Evolutionary conservation across 2,113 vertebrate species (phyloP).

Genomic region (Sinocyclocheilus grahami): DNA sequence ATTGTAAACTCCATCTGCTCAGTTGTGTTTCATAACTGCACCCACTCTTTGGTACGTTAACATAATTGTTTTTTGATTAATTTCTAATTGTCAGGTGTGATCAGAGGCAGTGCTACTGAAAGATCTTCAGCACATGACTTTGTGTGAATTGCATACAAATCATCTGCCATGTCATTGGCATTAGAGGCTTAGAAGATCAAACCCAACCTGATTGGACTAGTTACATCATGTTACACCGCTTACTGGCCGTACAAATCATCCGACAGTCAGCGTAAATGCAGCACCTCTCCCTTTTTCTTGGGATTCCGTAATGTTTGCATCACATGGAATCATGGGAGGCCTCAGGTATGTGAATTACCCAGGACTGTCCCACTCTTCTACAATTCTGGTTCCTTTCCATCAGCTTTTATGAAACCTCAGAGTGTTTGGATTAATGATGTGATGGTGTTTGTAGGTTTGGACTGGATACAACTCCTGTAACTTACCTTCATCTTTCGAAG

Average conservation of each 20-base stretch:
- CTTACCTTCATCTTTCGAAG: neutral
- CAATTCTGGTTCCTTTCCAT: neutral
- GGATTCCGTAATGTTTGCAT: constrained; percentile 13
- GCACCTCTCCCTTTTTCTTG: neutral
- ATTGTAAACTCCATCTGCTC: constrained; percentile 1
- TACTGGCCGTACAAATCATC: neutral
- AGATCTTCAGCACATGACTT: neutral
- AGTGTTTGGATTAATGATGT: constrained; percentile 12
- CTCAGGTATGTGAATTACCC: constrained; percentile 39
- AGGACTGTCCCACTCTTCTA: neutral
- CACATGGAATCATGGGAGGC: neutral
- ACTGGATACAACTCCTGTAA: neutral
- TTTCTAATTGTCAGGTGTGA: neutral
- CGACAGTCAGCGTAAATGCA: neutral
- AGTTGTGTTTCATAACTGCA: constrained; percentile 27
- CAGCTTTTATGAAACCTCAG: neutral
- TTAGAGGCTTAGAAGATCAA: neutral
- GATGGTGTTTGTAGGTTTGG: neutral
- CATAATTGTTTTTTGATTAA: neutral
- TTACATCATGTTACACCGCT: neutral
- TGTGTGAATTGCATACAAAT: neutral
- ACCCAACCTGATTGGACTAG: neutral
- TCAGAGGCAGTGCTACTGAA: neutral
- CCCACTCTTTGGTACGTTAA: neutral
- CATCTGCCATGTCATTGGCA: neutral